Evolutionary conservation across 2,113 vertebrate species (phyloP), one percentile per base, ranked within the genome.

Genomic region (Salvelinus fontinalis): DNA sequence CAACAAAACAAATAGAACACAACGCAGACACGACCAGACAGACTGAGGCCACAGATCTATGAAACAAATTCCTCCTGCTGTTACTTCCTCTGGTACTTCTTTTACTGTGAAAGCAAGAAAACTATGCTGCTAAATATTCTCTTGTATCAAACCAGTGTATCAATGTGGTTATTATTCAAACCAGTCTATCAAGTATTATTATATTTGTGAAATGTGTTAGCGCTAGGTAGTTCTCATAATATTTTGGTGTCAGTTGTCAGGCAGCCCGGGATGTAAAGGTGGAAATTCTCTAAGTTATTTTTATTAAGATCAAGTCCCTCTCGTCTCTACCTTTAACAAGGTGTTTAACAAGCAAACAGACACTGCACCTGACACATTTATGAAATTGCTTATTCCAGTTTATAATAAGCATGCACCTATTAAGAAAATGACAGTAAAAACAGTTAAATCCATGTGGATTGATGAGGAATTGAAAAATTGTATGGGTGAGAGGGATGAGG

Each of bases 61-160:
- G 3, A 62, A 91, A 92, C 90, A 92, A 44, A 11, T 44, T 92
- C 86, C 91, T 91, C 80, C 90, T 90, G 78, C 39, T 16, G 14
- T 54, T 18, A 4, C 12, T 54, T 54, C 13, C 49, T 54, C 49
- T 54, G 12, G 12, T 54, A 13, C 49, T 5, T 14, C 1, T 16
- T 54, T 18, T 54, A 54, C 49, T 54, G 49, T 54, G 49, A 54
- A 54, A 54, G 49, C 49, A 54, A 54, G 49, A 54, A 13, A 54
- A 54, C 12, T 54, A 54, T 13, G 49, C 49, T 14, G 3, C 12
- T 51, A 51, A 51, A 20, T 60, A 60, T 22, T 22, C 4, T n/a
- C 20, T 22, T n/a, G n/a, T 62, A 62, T 60, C 20, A 60, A 60
- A n/a, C 59, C 59, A n/a, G 20, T 2, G 14, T 22, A n/a, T 22